A percentile compares a stretch with the other conserved stretches of the same genome.
These are phyloP conservation scores for Balanococcus diminutus DNA, from an alignment of 2,888 invertebrate genomes.

Conservation along the genomic window DNA sequence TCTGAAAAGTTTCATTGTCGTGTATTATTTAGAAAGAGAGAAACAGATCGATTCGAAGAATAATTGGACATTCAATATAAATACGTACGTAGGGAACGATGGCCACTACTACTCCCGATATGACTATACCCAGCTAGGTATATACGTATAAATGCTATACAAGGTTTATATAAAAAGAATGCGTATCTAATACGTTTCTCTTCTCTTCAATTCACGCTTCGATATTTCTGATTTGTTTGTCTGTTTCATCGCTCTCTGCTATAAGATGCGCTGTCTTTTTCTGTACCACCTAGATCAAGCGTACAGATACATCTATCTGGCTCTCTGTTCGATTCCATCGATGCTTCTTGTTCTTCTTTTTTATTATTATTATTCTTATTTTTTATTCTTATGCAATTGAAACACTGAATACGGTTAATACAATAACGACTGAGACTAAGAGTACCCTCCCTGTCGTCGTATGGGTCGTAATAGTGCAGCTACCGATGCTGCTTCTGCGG, in stretches of 20 bases:
- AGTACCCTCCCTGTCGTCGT: background rate
- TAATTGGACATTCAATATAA: conserved; percentile 44
- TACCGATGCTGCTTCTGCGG: background rate
- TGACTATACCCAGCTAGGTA: background rate
- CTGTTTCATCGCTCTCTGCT: background rate
- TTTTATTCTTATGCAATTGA: background rate
- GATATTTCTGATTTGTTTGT: conserved; percentile 52
- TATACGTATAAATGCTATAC: background rate
- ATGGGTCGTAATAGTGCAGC: background rate
- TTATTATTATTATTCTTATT: too few relatives aligned
- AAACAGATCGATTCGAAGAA: conserved; percentile 45
- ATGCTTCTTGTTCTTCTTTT: background rate
- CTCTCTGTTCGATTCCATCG: background rate
- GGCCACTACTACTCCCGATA: background rate
- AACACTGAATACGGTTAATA: background rate
- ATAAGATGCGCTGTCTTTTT: background rate
- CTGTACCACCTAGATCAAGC: background rate
- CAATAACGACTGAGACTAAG: background rate
- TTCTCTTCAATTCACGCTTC: conserved; percentile 51
- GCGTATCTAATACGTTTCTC: conserved; percentile 51
- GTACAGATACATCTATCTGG: background rate
- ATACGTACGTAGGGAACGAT: background rate
- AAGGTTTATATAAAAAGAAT: conserved; percentile 21
- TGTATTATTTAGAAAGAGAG: conserved; percentile 53
- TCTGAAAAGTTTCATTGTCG: conserved; percentile 39